Percentiles rank a stretch among this genome's conserved stretches.
phyloP scores from a whole-genome alignment of 2,113 vertebrate genomes.

The Asarcornis scutulata region DNA sequence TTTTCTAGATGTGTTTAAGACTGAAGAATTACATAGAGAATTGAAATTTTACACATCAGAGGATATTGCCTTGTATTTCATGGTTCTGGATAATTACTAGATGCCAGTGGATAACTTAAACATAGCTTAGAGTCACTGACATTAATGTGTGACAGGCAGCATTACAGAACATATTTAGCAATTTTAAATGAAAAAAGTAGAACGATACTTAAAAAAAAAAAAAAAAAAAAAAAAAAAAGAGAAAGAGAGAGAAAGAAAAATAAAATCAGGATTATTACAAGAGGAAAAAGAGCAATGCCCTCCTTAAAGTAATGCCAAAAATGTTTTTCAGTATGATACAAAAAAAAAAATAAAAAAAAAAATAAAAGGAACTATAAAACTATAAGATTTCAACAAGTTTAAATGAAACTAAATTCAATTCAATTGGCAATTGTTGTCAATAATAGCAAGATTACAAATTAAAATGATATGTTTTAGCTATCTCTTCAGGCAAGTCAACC shows the following conservation, averaged over 20 bases:
- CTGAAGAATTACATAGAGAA: constrained; percentile 60
- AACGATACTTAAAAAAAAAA: constrained; percentile 55
- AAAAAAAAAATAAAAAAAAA: neutral
- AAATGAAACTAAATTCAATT: constrained; percentile 24
- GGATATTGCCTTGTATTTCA: constrained; percentile 80
- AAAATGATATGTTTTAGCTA: neutral
- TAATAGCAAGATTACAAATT: constrained; percentile 24
- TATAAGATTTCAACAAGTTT: constrained; percentile 65
- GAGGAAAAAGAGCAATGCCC: neutral
- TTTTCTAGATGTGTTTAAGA: constrained; percentile 66
- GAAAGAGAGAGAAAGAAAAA: neutral
- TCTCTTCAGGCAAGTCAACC: constrained; percentile 11
- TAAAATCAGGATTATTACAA: constrained; percentile 45
- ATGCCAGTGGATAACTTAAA: constrained; percentile 85
- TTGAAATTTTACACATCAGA: constrained; percentile 84
- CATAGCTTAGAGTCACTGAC: constrained; percentile 83
- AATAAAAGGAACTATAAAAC: constrained; percentile 48
- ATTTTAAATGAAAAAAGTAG: constrained; percentile 70
- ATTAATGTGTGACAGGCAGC: constrained; percentile 80
- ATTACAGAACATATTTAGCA: constrained; percentile 75
- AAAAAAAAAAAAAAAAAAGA: neutral
- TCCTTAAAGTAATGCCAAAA: constrained; percentile 43
- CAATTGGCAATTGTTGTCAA: constrained; percentile 1
- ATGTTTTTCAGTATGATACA: neutral
- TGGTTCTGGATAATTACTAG: constrained; percentile 84